These are phyloP conservation scores for Lasioglossum marginatum DNA, from an alignment of 2,888 invertebrate genomes.

Conservation along the genomic window DNA sequence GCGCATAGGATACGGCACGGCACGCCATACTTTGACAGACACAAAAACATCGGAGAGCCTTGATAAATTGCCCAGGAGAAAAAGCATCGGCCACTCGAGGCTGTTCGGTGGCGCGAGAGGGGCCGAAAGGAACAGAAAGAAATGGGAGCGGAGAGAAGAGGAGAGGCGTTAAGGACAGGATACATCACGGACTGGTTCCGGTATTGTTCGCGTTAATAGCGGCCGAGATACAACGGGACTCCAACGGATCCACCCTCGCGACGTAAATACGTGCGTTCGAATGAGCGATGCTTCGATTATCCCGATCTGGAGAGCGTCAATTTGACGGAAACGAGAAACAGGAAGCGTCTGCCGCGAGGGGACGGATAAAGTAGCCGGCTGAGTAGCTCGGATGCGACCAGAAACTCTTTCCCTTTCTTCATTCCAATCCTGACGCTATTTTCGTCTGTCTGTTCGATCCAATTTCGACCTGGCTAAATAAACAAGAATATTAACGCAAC, in stretches of 20 bases:
- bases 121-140: constrained; percentile 50
- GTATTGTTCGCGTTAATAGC: constrained; percentile 83
- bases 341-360: constrained; percentile 60
- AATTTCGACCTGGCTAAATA: background rate
- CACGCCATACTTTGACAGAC: constrained; percentile 70
- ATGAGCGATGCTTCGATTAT: constrained; percentile 81
- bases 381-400: constrained; percentile 39
- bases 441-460: background rate
- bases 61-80: constrained; percentile 81
- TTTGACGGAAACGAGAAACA: constrained; percentile 73
- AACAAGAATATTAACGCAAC: background rate
- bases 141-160: constrained; percentile 46
- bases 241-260: constrained; percentile 56
- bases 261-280: constrained; percentile 65
- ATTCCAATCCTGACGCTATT: background rate
- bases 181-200: constrained; percentile 82
- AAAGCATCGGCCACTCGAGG: constrained; percentile 76
- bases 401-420: background rate
- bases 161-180: constrained; percentile 82
- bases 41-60: constrained; percentile 78
- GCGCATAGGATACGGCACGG: constrained; percentile 54
- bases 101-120: constrained; percentile 64
- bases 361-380: constrained; percentile 57
- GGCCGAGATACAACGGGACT: constrained; percentile 78
- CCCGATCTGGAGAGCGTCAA: constrained; percentile 82